phyloP scores from a whole-genome alignment of 2,797 vertebrate genomes.

The Hirundo rustica region DNA sequence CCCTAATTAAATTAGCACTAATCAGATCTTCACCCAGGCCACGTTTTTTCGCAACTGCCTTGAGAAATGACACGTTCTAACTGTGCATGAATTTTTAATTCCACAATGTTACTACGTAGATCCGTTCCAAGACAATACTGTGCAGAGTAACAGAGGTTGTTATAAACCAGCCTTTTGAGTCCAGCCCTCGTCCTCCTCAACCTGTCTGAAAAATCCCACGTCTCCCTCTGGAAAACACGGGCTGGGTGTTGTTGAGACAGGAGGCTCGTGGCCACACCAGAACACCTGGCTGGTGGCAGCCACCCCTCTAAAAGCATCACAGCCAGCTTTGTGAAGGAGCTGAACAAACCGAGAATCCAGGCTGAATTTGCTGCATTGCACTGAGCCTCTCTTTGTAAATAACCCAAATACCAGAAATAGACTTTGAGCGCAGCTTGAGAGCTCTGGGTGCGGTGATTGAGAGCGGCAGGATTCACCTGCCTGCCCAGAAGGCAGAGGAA shows the following conservation, averaged over 20 bases:
- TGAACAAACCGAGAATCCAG: not conserved
- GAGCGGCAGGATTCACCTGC: not conserved
- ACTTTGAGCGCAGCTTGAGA: not conserved
- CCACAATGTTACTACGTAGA: not conserved
- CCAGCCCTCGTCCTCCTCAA: not conserved
- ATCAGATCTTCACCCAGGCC: not conserved
- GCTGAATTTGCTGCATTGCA: not conserved
- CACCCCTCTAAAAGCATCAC: not conserved
- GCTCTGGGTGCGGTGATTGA: not conserved
- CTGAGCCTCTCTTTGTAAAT: not conserved
- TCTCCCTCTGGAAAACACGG: not conserved
- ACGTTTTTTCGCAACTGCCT: not conserved
- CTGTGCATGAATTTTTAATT: not conserved
- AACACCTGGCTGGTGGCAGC: not conserved
- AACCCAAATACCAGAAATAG: conserved; percentile 33
- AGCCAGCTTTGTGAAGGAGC: not conserved
- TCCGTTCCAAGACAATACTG: not conserved
- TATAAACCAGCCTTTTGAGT: not conserved
- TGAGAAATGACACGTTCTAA: not conserved
- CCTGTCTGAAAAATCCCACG: not conserved
- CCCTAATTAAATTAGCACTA: not conserved
- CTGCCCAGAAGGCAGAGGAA: not conserved
- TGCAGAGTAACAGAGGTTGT: not conserved
- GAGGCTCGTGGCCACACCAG: not conserved
- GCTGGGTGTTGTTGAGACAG: not conserved